Conservation (phyloP, 2,888 invertebrate species). For the Anoplius nigerrimus region DNA sequence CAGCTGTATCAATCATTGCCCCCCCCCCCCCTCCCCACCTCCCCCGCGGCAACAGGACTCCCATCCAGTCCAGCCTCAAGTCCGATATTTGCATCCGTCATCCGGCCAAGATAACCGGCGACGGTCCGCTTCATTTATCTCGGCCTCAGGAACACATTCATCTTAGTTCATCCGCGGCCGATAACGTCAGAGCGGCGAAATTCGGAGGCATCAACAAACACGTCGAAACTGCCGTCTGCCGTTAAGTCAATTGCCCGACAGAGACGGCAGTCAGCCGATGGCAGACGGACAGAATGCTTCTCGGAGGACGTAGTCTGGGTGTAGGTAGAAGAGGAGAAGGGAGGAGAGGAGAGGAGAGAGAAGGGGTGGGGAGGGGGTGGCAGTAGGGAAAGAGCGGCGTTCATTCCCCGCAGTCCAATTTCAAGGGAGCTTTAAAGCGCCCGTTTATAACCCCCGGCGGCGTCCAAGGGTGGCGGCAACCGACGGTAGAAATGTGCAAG, state of each 20-base stretch:
- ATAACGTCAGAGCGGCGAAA: background rate
- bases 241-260: background rate
- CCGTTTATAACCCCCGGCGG: slow-evolving; percentile 67
- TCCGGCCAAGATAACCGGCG: no score
- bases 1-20: no score
- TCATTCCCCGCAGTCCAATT: slow-evolving; percentile 69
- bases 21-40: no score
- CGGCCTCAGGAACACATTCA: no score
- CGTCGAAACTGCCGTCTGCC: slow-evolving; percentile 3
- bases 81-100: no score
- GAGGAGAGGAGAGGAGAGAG: background rate
- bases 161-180: background rate
- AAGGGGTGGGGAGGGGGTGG: background rate
- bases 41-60: background rate
- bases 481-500: slow-evolving; percentile 71
- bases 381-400: slow-evolving; percentile 32
- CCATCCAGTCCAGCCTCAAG: no score
- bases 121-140: no score
- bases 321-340: background rate
- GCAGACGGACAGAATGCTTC: background rate
- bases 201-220: slow-evolving; percentile 3
- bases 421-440: slow-evolving; percentile 65
- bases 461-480: slow-evolving; percentile 59
- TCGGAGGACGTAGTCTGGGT: no score
- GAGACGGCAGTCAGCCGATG: background rate